Evolutionary conservation across 2,113 vertebrate species (phyloP).

Genomic region (Erythrocercus mccallii): DNA sequence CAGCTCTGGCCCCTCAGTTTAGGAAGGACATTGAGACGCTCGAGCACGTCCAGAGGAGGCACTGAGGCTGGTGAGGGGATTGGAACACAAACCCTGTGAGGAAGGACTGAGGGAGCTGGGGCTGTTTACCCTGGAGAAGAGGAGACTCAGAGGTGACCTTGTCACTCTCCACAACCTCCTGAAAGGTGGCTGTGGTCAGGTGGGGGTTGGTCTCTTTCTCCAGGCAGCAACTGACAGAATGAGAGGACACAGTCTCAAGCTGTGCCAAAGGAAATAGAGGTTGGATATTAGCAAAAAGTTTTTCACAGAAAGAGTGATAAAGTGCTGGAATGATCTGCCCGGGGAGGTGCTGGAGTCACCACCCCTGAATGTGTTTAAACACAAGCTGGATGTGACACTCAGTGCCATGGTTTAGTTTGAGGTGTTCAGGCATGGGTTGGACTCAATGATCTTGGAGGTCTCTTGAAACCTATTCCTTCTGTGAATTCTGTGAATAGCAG

Average conservation of each 20-base stretch:
- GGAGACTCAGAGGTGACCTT: not conserved
- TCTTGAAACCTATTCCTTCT: not conserved
- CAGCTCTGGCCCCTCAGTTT: not conserved
- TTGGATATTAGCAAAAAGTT: not conserved
- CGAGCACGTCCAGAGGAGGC: no score
- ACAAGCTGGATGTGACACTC: not conserved
- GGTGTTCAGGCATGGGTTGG: not conserved
- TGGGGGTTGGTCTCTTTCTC: not conserved
- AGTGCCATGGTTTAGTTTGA: not conserved
- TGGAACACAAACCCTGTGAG: not conserved
- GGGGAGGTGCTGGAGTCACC: not conserved
- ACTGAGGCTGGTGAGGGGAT: not conserved
- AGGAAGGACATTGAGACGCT: no score
- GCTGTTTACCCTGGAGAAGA: not conserved
- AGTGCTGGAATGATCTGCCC: not conserved
- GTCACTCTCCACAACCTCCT: not conserved
- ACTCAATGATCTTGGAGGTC: not conserved
- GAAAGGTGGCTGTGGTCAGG: not conserved
- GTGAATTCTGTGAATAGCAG: not conserved
- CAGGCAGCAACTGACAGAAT: not conserved
- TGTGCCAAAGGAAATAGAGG: not conserved
- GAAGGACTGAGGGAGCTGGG: not conserved
- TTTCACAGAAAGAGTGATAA: not conserved
- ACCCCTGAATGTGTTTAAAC: not conserved
- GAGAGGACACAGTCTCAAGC: not conserved